These are phyloP conservation scores for Ostrea edulis DNA, from an alignment of 1,140 invertebrate species.

Conservation along the genomic window DNA sequence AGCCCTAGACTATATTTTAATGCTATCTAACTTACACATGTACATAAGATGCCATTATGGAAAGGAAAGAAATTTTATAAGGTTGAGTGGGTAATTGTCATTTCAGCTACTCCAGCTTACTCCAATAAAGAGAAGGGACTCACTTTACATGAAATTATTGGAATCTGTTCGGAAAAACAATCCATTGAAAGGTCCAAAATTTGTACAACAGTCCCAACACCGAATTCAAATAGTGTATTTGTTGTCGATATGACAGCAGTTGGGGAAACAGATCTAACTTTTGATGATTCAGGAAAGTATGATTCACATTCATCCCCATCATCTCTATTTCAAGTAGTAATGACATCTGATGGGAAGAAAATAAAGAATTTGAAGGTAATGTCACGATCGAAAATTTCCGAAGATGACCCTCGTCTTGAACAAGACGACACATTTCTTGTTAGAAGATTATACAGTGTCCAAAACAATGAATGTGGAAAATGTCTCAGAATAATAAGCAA, in stretches of 20 bases:
- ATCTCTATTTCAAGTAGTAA: too few relatives aligned
- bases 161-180: too few relatives aligned
- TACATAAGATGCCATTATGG: too few relatives aligned
- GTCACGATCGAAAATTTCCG: not conserved
- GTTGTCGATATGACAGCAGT: constrained; percentile 43
- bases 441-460: not conserved
- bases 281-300: constrained; percentile 48
- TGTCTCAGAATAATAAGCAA: too few relatives aligned
- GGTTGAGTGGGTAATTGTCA: too few relatives aligned
- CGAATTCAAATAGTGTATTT: constrained; percentile 42
- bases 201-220: not conserved
- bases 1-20: too few relatives aligned
- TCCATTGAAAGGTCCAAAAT: too few relatives aligned
- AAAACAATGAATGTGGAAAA: constrained; percentile 8
- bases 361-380: not conserved
- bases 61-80: too few relatives aligned
- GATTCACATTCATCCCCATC: too few relatives aligned
- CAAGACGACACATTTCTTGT: not conserved
- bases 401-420: not conserved
- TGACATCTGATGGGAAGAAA: too few relatives aligned
- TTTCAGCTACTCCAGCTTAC: not conserved
- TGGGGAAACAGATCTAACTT: constrained; percentile 44
- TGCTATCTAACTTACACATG: too few relatives aligned
- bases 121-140: not conserved
- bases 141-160: too few relatives aligned